A percentile compares a stretch with the other conserved stretches of the same genome.
These are phyloP conservation scores for Cherax destructor DNA, from an alignment of 1,140 invertebrate genomes.

Conservation along the genomic window DNA sequence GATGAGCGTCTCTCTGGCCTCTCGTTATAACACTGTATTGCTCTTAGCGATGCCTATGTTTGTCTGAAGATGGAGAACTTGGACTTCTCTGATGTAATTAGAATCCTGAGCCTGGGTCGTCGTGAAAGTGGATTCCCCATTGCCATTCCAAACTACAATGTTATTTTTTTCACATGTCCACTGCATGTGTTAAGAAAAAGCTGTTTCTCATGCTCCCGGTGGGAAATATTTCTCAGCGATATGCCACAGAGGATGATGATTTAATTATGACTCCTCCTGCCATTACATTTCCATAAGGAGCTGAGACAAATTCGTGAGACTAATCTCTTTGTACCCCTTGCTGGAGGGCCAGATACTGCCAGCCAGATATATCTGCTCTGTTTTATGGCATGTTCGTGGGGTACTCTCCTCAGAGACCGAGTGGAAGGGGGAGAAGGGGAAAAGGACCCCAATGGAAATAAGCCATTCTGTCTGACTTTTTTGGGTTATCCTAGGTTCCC, in stretches of 20 bases:
- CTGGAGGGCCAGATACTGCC: neutral
- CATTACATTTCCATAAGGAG: slow-evolving; percentile 63
- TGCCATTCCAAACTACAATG: too few species aligned
- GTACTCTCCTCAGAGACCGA: too few species aligned
- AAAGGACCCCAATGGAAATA: too few species aligned
- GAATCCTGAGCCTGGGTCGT: too few species aligned
- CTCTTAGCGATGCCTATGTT: too few species aligned
- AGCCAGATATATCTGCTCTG: neutral
- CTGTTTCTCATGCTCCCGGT: neutral
- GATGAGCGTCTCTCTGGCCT: too few species aligned
- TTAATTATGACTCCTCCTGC: slow-evolving; percentile 55
- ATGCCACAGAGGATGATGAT: slow-evolving; percentile 38
- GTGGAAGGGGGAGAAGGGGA: too few species aligned
- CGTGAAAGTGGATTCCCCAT: neutral
- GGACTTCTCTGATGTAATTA: neutral
- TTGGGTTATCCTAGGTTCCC: too few species aligned
- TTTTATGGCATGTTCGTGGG: too few species aligned
- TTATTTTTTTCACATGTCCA: neutral
- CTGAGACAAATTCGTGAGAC: slow-evolving; percentile 57
- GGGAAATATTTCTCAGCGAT: neutral
- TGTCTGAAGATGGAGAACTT: too few species aligned
- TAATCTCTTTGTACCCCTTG: slow-evolving; percentile 57
- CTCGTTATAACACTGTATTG: too few species aligned
- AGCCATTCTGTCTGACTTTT: too few species aligned
- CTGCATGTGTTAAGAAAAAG: neutral